Evolutionary conservation across 2,113 vertebrate genomes (phyloP).

Genomic region (Rhagologus leucostigma): DNA sequence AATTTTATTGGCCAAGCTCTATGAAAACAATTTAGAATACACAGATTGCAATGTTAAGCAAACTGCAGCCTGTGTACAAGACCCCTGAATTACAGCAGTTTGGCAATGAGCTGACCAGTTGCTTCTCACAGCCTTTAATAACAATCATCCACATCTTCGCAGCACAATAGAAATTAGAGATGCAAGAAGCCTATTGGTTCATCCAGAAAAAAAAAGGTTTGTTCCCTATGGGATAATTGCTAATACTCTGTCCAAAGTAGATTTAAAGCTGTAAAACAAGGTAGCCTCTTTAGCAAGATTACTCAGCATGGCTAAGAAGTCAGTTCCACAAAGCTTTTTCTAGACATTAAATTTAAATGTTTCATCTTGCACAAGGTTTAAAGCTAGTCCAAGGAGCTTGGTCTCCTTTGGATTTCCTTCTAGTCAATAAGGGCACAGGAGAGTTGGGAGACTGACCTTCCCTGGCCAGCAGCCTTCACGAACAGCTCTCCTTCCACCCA

Average conservation of each 20-base stretch:
- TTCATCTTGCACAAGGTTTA: not conserved
- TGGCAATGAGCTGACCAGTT: slow-evolving; percentile 50
- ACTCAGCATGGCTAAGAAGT: not conserved
- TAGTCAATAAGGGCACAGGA: not conserved
- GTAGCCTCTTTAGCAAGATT: not conserved
- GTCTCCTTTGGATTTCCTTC: not conserved
- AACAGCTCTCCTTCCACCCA: not conserved
- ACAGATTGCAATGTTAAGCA: slow-evolving; percentile 18
- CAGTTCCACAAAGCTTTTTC: not conserved
- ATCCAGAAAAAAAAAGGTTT: slow-evolving; percentile 23
- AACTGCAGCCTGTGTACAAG: slow-evolving; percentile 21
- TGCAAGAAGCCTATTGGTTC: slow-evolving; percentile 16
- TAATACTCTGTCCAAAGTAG: not conserved
- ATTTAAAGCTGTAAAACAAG: slow-evolving; percentile 13
- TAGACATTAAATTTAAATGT: not conserved
- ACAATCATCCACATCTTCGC: not conserved
- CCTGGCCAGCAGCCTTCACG: not conserved
- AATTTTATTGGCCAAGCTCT: slow-evolving; percentile 58
- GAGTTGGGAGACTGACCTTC: not conserved
- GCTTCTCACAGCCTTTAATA: slow-evolving; percentile 28
- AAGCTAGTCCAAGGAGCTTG: not conserved
- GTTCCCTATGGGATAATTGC: slow-evolving; percentile 2
- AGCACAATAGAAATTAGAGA: slow-evolving; percentile 30
- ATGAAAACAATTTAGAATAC: slow-evolving; percentile 49
- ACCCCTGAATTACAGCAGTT: slow-evolving; percentile 29